Conservation (phyloP, 2,888 invertebrate species). For the Volucella inanis region DNA sequence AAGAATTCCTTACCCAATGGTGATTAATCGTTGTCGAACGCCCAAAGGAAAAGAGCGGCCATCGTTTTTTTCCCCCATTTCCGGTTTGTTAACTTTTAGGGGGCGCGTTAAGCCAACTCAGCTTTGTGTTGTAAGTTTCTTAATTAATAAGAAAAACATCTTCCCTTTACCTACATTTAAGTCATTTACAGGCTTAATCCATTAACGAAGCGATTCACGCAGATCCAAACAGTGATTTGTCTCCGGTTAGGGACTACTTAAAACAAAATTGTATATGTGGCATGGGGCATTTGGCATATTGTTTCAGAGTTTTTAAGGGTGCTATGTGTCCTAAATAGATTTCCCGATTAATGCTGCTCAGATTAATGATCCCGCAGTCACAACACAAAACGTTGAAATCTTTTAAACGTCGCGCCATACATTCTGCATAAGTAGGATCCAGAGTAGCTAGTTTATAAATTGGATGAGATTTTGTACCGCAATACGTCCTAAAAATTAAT, state of each 20-base stretch:
- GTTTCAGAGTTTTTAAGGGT: neutral
- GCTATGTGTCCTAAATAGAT: conserved; percentile 11
- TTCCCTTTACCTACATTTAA: neutral
- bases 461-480: conserved; percentile 49
- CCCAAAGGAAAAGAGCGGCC: conserved; percentile 15
- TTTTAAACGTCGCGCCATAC: too few relatives aligned
- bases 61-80: neutral
- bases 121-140: neutral
- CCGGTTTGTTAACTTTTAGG: conserved; percentile 4
- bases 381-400: conserved; percentile 24
- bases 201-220: neutral
- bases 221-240: too few relatives aligned
- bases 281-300: conserved; percentile 1
- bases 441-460: conserved; percentile 45
- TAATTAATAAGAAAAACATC: too few relatives aligned
- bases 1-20: conserved; percentile 24
- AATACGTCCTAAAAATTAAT: conserved; percentile 56
- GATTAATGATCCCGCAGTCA: conserved; percentile 59
- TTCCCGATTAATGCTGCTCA: conserved; percentile 40
- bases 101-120: neutral
- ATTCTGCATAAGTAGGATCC: too few relatives aligned
- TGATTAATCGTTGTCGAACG: conserved; percentile 47
- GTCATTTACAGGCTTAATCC: conserved; percentile 14
- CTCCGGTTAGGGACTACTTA: too few relatives aligned
- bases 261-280: too few relatives aligned